phyloP scores from a whole-genome alignment of 1,140 invertebrate species.

The Helicoverpa zea region DNA sequence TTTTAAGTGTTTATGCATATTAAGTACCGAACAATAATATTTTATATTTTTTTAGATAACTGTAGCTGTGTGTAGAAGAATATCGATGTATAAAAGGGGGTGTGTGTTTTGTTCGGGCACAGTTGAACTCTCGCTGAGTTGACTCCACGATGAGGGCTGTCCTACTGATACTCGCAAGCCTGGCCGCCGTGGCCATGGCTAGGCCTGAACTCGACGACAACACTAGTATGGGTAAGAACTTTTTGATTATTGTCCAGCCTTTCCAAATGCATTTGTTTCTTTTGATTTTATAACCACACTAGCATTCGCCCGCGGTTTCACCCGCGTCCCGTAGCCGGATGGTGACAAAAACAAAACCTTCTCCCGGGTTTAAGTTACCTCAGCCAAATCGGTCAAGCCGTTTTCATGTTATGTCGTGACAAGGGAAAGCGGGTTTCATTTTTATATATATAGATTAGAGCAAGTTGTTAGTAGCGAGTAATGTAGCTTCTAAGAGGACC shows the following conservation, averaged over 20 bases:
- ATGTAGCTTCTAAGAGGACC: too few species aligned
- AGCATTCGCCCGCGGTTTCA: too few species aligned
- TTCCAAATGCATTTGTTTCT: too few species aligned
- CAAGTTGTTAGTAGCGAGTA: too few species aligned
- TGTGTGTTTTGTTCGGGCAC: constrained; percentile 47
- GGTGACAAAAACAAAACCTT: too few species aligned
- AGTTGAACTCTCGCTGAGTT: constrained; percentile 64
- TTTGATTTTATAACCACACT: too few species aligned
- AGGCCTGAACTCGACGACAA: constrained; percentile 61
- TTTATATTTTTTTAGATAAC: constrained; percentile 37
- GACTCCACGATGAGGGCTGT: constrained; percentile 71
- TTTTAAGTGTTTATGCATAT: constrained; percentile 4
- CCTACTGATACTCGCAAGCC: constrained; percentile 65
- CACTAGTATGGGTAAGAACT: constrained; percentile 59
- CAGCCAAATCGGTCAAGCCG: too few species aligned
- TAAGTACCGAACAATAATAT: constrained; percentile 19
- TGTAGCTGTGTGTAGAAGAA: constrained; percentile 28
- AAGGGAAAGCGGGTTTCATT: too few species aligned
- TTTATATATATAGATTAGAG: too few species aligned
- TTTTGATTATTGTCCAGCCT: constrained; percentile 4
- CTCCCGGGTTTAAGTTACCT: too few species aligned
- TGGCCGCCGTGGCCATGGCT: constrained; percentile 69
- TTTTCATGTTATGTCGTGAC: too few species aligned
- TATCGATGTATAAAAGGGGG: constrained; percentile 65
- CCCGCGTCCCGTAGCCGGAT: too few species aligned